Conservation (phyloP, 2,113 vertebrate species). For the Centropristis striata region DNA sequence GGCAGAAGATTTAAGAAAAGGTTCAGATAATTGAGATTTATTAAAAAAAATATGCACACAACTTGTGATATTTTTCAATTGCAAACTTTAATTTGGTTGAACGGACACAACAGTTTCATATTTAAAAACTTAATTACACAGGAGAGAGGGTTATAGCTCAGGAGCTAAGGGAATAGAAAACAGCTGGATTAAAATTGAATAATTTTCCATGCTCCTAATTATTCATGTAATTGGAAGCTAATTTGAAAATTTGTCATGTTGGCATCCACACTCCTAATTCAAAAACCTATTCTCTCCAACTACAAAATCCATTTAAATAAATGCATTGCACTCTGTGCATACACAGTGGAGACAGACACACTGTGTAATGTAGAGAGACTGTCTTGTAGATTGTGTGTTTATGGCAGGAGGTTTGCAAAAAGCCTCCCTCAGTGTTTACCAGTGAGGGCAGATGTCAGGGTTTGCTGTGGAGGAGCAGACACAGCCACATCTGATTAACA, state of each 20-base stretch:
- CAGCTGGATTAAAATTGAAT: conserved; percentile 35
- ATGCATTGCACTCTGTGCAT: conserved; percentile 13
- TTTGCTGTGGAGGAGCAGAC: conserved; percentile 79
- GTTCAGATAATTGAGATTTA: conserved; percentile 21
- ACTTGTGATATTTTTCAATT: not conserved
- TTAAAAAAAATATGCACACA: conserved; percentile 1
- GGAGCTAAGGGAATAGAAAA: conserved; percentile 50
- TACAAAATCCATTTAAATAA: conserved; percentile 45
- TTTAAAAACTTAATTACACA: conserved; percentile 34
- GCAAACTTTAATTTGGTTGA: conserved; percentile 19
- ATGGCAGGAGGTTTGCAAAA: conserved; percentile 71
- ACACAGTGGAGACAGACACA: conserved; percentile 29
- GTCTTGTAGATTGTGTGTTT: conserved; percentile 50
- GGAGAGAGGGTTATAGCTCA: conserved; percentile 38
- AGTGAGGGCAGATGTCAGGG: conserved; percentile 77
- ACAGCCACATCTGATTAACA: conserved; percentile 87
- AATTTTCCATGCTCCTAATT: conserved; percentile 17
- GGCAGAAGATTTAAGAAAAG: not conserved
- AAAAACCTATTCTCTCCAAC: not conserved
- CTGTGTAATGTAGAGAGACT: conserved; percentile 41
- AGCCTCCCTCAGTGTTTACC: conserved; percentile 69
- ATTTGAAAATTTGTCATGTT: conserved; percentile 34
- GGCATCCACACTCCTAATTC: conserved; percentile 21
- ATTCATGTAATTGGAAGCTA: conserved; percentile 46
- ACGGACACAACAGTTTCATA: conserved; percentile 21